Percentiles rank a stretch among this genome's conserved stretches.
Conservation (phyloP, 2,113 vertebrate genomes). For the Cyphomyrus plagiostoma region DNA sequence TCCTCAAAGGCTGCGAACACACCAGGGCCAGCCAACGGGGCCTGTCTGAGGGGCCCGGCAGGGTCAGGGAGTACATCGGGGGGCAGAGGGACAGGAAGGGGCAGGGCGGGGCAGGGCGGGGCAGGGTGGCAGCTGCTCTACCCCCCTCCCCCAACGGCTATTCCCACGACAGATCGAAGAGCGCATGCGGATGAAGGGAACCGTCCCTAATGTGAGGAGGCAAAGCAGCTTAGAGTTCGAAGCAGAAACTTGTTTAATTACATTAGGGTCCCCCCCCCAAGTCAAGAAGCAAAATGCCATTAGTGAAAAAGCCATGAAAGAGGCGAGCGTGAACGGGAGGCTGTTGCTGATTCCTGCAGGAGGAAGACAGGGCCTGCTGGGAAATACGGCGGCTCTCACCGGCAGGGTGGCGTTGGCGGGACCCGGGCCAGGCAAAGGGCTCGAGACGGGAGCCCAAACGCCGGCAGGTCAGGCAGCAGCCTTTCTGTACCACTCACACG, state of each 20-base stretch:
- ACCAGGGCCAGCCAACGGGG: background rate
- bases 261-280: background rate
- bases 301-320: background rate
- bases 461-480: background rate
- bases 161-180: background rate
- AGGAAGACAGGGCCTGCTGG: background rate
- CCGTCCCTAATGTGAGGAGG: constrained; percentile 11
- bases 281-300: constrained; percentile 4
- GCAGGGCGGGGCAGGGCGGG: background rate
- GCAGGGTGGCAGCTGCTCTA: background rate
- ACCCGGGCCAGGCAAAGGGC: background rate
- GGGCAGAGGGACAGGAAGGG: background rate
- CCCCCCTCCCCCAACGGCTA: background rate
- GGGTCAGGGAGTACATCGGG: background rate
- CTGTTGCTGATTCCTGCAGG: background rate
- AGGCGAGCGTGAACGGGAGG: background rate
- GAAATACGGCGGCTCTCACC: background rate
- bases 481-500: background rate
- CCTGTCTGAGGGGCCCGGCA: background rate
- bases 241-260: constrained; percentile 15
- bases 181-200: background rate
- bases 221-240: background rate
- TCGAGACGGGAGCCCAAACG: background rate
- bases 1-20: background rate
- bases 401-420: background rate